Evolutionary conservation across 2,888 invertebrate genomes (phyloP), one percentile per base, ranked within the genome.

Genomic region (Lochmaea crataegi): DNA sequence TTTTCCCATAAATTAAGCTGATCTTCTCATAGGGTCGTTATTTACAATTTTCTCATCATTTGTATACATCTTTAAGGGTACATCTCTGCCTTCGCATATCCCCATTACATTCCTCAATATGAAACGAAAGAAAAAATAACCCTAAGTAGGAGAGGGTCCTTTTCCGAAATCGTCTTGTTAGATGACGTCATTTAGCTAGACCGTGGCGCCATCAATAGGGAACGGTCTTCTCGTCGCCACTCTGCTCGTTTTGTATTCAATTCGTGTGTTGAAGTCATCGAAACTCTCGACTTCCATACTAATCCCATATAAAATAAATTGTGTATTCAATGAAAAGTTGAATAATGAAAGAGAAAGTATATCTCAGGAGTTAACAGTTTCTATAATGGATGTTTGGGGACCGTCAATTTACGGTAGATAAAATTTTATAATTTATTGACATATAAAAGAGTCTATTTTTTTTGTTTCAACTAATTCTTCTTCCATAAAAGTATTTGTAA

Each of bases 171-270:
- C 69, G 72, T 72, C 68, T 66, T 61, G 68, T 65, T 66, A 65
- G 72, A 71, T 75, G 74, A 75, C 72, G 72, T 68, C 74, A 75
- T 75, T 72, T 72, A 61, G 66, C 58, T 61, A 51, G 45, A 56
- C 68, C 63, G 48, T 69, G 72, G 74, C 74, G 74, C 74, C 74
- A 69, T 69, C 74, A 68, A 72, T 69, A 51, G 68, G 48, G 22
- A 69, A 66, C 57, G 66, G 70, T 66, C 73, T 61, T 42, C 57
- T 56, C 57, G 73, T 70, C 70, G 73, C 73, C 73, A 70, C 73
- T 70, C 12, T 32, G 56, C 57, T 51, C 73, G 64, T 73, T 68
- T 73, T 61, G 70, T 73, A 73, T 73, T 73, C 71, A 61, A 65
- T 18, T 41, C 53, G 53, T 63, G 69, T 70, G 61, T 16, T 16